Base-by-base conservation (phyloP, 2,797 vertebrate species). In the Protosalanx chinensis region DNA sequence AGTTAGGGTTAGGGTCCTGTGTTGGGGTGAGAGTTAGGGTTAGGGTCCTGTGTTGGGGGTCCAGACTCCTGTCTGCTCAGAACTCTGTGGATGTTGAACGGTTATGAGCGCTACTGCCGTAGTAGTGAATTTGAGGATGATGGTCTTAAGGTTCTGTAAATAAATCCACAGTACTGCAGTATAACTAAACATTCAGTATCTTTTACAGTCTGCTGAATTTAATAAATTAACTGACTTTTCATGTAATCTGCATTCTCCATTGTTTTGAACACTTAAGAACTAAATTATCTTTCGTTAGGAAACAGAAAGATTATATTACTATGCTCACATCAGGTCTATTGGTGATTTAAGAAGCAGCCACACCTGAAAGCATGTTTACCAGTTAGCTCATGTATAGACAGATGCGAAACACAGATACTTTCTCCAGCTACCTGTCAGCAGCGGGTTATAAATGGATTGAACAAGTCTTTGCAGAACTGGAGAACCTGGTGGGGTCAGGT, bases 361-460 rank as follows among this genome's bases (percentile, higher is more conserved):
- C 37, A 41, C 37, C 37, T 58, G 18, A n/a, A 58, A 8, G 59
- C 6, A 37, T 51, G 63, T 41, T 10, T 41, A 41, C 37, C 37
- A 41, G 65, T 5, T 58, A 53, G 53, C 53, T 57, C 37, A 35
- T 61, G 70, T 61, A 72, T 33, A 37, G 62, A 68, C 56, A 64
- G 56, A 65, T 68, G 70, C 57, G 67, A 16, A 29, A 58, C 68
- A 73, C 30, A 16, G 23, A 6, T 23, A 46, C 3, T 32, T 20
- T 4, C 23, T 15, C 10, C 10, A 20, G 29, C 37, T 53, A 60
- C 29, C 20, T 67, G 64, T 79, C 67, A 72, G 23, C 68, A 68
- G n/a, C 72, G 27, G 41, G 60, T 76, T 76, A 78, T 74, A 72
- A 77, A 74, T 64, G 61, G 6, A 51, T 64, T 69, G 35, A 68